Base-by-base conservation (phyloP, 2,797 vertebrate species). In the Spinibarbus caldwelli region DNA sequence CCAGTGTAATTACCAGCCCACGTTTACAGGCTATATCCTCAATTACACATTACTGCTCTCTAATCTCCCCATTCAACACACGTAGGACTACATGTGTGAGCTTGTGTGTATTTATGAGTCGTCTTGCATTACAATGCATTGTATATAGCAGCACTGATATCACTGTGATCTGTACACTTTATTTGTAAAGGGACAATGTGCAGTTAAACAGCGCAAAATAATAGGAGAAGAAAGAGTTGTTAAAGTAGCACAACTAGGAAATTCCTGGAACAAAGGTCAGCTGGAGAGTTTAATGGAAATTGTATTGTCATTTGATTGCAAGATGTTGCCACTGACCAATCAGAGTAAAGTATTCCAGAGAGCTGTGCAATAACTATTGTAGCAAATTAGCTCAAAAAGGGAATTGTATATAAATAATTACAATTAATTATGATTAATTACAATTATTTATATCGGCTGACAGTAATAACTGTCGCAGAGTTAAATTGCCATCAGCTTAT, bases 1-100 rank as follows among this genome's bases (percentile, higher is more conserved):
- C 59, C 19, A 81, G 85, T 88, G 59, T 90, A 89, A 90, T 89
- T 90, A 89, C 72, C 70, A 87, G 76, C 75, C 43, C 26, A 70
- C 67, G 26, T 88, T 86, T 85, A 90, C 84, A 71, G 75, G 80
- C 85, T 77, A 31, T 77, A 49, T 84, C 57, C 80, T 84, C 87
- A 86, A 62, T 90, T 90, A 89, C 84, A 86, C 81, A 83, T 88
- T 79, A 52, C 62, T 67, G 66, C 47, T 52, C 45, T 38, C 64
- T 78, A 86, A 82, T 85, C 84, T 85, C 31, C 54, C 64, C 77
- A 80, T 89, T 84, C 78, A 77, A 52, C 21, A 43, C 45, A 6
- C n/a, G 6, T 34, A 45, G 62, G n/a, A 78, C 57, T 6, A 80
- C 45, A 29, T 68, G 29, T 34, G 49, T 62, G 73, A 54, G 23